Evolutionary conservation across 2,797 vertebrate species (phyloP).

Genomic region (Allobates femoralis): DNA sequence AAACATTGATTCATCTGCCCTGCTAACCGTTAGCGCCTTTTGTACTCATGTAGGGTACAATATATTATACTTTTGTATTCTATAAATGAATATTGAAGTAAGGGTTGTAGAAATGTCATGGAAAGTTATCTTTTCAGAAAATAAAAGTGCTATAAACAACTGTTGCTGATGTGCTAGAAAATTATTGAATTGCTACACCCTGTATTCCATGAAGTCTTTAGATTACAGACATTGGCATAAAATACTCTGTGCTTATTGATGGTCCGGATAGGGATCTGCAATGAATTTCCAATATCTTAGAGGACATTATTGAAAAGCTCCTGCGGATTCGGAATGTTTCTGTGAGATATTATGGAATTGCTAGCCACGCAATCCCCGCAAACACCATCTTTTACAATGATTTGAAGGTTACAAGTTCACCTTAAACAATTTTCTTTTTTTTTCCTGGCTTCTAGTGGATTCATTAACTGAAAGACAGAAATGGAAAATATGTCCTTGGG

Average conservation of each 20-base stretch:
- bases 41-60: neutral
- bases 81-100: too few species aligned
- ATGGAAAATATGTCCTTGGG: conserved; percentile 36
- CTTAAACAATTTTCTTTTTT: conserved; percentile 12
- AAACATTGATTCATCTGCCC: neutral
- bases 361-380: neutral
- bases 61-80: too few species aligned
- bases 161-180: neutral
- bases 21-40: neutral
- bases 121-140: neutral
- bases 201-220: neutral
- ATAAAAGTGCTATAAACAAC: neutral
- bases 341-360: neutral
- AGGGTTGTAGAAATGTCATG: too few species aligned
- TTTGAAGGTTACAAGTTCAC: neutral
- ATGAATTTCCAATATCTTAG: neutral
- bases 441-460: neutral
- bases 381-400: neutral
- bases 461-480: neutral
- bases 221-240: neutral
- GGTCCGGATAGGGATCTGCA: neutral
- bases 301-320: neutral
- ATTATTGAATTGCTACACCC: neutral
- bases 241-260: neutral
- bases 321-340: neutral